A percentile compares a stretch with the other conserved stretches of the same genome.
These are phyloP conservation scores for Atrina japonica DNA, from an alignment of 2,888 invertebrate genomes.

Conservation along the genomic window DNA sequence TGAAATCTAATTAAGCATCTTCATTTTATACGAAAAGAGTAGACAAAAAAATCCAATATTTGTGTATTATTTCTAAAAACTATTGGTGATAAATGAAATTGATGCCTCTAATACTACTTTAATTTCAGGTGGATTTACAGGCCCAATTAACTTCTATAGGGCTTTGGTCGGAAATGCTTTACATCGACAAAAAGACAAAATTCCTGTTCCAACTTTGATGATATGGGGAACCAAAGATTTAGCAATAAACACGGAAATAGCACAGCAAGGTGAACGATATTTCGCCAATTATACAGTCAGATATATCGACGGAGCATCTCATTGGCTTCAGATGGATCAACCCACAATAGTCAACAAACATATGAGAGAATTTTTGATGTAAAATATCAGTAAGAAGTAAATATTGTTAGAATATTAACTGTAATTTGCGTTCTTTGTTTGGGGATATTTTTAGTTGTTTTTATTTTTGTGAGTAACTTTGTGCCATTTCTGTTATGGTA, in stretches of 20 bases:
- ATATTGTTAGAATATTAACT: too few relatives aligned
- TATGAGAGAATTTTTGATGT: conserved; percentile 83
- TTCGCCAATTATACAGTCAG: conserved; percentile 86
- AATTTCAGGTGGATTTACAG: conserved; percentile 88
- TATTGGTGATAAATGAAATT: too few relatives aligned
- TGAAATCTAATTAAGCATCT: too few relatives aligned
- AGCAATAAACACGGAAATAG: conserved; percentile 57
- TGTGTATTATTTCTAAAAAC: too few relatives aligned
- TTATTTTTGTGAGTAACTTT: too few relatives aligned
- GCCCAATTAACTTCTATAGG: conserved; percentile 88
- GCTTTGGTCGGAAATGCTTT: conserved; percentile 75
- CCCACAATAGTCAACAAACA: conserved; percentile 85
- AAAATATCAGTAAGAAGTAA: too few relatives aligned
- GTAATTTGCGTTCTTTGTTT: too few relatives aligned
- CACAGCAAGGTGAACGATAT: conserved; percentile 77
- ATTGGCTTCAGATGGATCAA: conserved; percentile 89
- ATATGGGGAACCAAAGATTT: conserved; percentile 69
- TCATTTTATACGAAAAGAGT: too few relatives aligned
- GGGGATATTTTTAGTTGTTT: too few relatives aligned
- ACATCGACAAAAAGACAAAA: conserved; percentile 11
- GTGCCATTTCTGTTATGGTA: too few relatives aligned
- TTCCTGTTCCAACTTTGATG: conserved; percentile 58
- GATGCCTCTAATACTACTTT: too few relatives aligned
- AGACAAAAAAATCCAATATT: too few relatives aligned
- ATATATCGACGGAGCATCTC: conserved; percentile 85